Evolutionary conservation across 2,797 vertebrate species (phyloP).

Genomic region (Cynopterus sphinx): DNA sequence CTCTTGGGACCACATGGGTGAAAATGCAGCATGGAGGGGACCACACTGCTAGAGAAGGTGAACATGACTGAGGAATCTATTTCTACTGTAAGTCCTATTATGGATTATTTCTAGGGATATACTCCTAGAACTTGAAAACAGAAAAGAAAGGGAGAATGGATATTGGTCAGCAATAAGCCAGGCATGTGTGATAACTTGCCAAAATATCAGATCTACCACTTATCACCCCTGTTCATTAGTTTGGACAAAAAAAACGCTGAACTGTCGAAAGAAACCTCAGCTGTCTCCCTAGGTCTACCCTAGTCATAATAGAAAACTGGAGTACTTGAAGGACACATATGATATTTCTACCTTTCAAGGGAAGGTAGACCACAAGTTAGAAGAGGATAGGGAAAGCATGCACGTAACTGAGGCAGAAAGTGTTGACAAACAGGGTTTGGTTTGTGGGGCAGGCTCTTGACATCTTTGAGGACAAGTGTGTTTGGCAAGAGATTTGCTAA

Average conservation of each 20-base stretch:
- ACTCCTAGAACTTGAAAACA: background rate
- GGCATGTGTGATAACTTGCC: background rate
- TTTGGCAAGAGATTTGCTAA: constrained; percentile 8
- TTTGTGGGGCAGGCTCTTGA: background rate
- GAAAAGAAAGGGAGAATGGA: background rate
- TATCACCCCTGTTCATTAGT: background rate
- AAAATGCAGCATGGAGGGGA: background rate
- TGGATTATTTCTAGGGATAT: background rate
- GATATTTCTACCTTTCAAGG: background rate
- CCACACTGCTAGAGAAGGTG: background rate
- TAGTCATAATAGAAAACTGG: background rate
- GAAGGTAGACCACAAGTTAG: background rate
- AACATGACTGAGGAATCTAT: background rate
- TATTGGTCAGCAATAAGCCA: background rate
- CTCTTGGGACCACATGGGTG: background rate
- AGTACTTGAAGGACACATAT: background rate
- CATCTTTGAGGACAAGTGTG: background rate
- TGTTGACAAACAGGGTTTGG: background rate
- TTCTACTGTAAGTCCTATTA: background rate
- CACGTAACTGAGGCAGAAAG: background rate
- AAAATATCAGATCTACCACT: background rate
- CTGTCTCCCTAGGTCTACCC: background rate
- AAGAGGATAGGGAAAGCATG: background rate
- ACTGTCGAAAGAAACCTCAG: background rate
- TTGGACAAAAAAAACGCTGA: background rate